phyloP scores from a whole-genome alignment of 2,888 invertebrate species.

The Cyclophora albipunctata region DNA sequence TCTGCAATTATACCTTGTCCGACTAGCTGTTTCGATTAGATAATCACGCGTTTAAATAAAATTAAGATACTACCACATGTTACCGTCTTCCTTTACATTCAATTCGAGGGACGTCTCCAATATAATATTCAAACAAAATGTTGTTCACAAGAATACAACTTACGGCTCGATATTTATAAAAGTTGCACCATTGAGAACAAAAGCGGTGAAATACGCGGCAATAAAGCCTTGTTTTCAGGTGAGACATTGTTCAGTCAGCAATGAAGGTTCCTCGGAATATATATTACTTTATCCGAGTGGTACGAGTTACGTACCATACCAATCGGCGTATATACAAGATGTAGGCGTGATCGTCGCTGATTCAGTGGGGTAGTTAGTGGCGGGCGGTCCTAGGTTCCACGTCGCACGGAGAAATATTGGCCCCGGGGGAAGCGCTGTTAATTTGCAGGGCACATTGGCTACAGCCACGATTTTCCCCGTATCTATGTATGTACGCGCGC shows the following conservation, averaged over 20 bases:
- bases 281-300: constrained; percentile 62
- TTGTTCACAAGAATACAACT: not conserved
- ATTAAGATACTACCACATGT: constrained; percentile 14
- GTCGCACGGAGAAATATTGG: constrained; percentile 70
- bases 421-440: constrained; percentile 67
- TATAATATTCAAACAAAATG: not conserved
- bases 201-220: not conserved
- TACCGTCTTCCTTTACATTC: constrained; percentile 1
- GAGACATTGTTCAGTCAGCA: constrained; percentile 50
- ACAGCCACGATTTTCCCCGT: constrained; percentile 63
- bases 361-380: constrained; percentile 73
- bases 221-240: constrained; percentile 26
- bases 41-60: constrained; percentile 13
- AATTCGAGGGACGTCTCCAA: not conserved
- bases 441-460: constrained; percentile 65
- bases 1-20: constrained; percentile 34
- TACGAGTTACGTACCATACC: constrained; percentile 58
- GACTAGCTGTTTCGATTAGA: constrained; percentile 29
- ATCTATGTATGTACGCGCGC: constrained; percentile 27
- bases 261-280: constrained; percentile 47
- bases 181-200: not conserved
- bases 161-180: not conserved
- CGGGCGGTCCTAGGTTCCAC: constrained; percentile 69
- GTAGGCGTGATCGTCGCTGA: constrained; percentile 74
- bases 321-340: constrained; percentile 71